phyloP scores from a whole-genome alignment of 2,888 invertebrate genomes.

The Standfussiana lucernea region DNA sequence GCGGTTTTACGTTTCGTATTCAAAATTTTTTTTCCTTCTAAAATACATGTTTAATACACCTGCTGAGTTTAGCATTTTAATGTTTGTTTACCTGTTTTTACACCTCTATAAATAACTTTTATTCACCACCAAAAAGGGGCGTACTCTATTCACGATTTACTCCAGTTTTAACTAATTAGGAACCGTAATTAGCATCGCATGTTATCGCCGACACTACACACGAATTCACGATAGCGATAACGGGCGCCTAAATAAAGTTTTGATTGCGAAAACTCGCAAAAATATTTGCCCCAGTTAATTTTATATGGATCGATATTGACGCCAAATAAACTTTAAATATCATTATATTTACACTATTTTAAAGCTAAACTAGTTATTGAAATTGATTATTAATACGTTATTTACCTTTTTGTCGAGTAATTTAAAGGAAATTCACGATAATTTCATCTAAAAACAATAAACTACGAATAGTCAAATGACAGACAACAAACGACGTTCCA shows the following conservation, averaged over 20 bases:
- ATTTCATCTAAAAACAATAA: constrained; percentile 60
- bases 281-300: constrained; percentile 59
- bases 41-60: not conserved
- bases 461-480: constrained; percentile 49
- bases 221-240: constrained; percentile 42
- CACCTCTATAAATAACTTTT: not conserved
- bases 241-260: constrained; percentile 27
- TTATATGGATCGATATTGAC: constrained; percentile 65
- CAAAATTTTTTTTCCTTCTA: too few relatives aligned
- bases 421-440: constrained; percentile 37
- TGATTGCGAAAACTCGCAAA: constrained; percentile 49
- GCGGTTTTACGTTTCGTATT: not conserved
- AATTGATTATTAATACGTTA: not conserved
- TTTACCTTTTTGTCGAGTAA: constrained; percentile 52
- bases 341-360: constrained; percentile 34
- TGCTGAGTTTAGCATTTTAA: not conserved
- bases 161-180: constrained; percentile 5
- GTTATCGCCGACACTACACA: constrained; percentile 39
- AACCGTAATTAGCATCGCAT: constrained; percentile 2
- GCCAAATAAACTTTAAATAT: constrained; percentile 25
- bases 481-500: constrained; percentile 64
- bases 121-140: constrained; percentile 47
- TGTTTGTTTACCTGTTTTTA: constrained; percentile 51
- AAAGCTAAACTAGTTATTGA: not conserved
- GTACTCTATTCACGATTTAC: constrained; percentile 21